These are phyloP conservation scores for Beris morrisii DNA, from an alignment of 2,888 invertebrate genomes.

Conservation along the genomic window DNA sequence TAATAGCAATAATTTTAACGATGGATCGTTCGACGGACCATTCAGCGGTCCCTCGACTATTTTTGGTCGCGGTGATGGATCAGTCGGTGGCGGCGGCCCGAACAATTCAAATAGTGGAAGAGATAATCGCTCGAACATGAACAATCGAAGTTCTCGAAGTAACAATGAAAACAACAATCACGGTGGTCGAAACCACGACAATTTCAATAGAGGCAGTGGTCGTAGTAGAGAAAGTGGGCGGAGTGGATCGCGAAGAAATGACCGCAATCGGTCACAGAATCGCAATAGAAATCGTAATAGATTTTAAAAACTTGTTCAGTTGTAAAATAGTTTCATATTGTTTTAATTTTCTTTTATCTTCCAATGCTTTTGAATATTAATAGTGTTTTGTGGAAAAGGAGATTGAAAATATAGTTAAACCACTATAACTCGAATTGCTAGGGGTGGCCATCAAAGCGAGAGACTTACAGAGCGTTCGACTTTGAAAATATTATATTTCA, in stretches of 20 bases:
- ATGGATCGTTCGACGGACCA: slow-evolving; percentile 14
- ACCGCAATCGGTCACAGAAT: slow-evolving; percentile 30
- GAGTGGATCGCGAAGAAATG: slow-evolving; percentile 28
- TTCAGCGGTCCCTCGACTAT: slow-evolving; percentile 11
- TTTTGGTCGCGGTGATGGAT: background rate
- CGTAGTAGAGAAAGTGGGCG: slow-evolving; percentile 30
- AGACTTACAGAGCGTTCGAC: no score
- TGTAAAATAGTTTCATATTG: background rate
- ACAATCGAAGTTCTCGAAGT: slow-evolving; percentile 40
- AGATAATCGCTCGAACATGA: slow-evolving; percentile 42
- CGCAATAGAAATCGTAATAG: slow-evolving; percentile 38
- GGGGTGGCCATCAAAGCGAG: no score
- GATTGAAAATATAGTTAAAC: no score
- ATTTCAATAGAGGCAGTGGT: slow-evolving; percentile 28
- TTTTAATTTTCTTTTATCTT: background rate
- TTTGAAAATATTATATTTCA: no score
- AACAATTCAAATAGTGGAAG: slow-evolving; percentile 12
- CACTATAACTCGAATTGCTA: no score
- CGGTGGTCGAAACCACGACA: slow-evolving; percentile 35
- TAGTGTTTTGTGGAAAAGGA: no score
- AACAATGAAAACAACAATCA: slow-evolving; percentile 25
- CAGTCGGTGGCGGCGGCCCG: background rate
- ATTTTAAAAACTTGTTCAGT: slow-evolving; percentile 3
- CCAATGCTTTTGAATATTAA: no score
- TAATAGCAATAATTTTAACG: slow-evolving; percentile 20